These are phyloP conservation scores for Genyomyrus donnyi DNA, from an alignment of 2,113 vertebrate genomes.

Conservation along the genomic window DNA sequence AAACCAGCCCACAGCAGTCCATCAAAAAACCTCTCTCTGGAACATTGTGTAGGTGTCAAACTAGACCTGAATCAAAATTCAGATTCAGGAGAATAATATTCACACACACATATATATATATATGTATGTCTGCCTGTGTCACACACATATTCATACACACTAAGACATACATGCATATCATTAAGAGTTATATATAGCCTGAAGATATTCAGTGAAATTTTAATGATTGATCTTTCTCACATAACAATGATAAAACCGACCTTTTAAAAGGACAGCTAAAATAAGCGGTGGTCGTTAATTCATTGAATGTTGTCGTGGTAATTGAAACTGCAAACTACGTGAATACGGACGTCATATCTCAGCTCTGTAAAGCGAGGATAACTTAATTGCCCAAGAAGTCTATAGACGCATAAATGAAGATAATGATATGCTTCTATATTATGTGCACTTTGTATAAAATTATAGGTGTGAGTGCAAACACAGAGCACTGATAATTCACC, in stretches of 20 bases:
- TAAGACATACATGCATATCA: neutral
- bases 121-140: too few species aligned
- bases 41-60: conserved; percentile 2
- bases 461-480: neutral
- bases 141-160: neutral
- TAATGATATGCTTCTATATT: neutral
- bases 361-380: neutral
- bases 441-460: neutral
- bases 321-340: neutral
- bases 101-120: neutral
- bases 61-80: neutral
- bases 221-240: neutral
- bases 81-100: neutral
- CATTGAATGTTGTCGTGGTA: neutral
- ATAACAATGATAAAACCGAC: neutral
- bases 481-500: neutral
- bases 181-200: neutral
- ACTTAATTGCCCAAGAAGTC: neutral
- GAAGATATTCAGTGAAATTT: neutral
- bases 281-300: neutral
- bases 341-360: neutral
- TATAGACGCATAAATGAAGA: neutral
- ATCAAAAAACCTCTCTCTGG: neutral
- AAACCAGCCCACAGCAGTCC: neutral
- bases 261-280: neutral